Evolutionary conservation across 2,797 vertebrate genomes (phyloP), one percentile per base, ranked within the genome.

Genomic region (Rhinophrynus dorsalis): DNA sequence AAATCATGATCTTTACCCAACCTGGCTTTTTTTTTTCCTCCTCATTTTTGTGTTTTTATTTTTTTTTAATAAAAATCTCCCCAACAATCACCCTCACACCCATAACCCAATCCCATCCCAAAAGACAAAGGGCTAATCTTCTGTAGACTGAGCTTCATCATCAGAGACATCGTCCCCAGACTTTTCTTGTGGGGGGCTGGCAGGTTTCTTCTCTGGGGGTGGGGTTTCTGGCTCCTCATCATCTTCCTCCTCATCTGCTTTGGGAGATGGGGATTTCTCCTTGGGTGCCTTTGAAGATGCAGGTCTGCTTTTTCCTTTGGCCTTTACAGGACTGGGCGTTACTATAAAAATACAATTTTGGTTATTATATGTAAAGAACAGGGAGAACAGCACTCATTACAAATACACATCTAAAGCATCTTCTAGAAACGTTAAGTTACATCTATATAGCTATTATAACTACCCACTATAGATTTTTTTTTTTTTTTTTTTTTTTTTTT

Each of bases 311-410:
- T 98, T 98, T 50, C 96, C 96, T 89, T 98, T 98, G 79, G 95
- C 95, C 89, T 98, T 99, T 85, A 96, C 91, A 30, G 97, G 97
- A 80, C 97, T 99, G 71, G 96, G 96, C 26, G 94, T 98, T 83
- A 99, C 97, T 99, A 79, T 10, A 80, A 15, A 45, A 60, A 48
- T n/a, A n/a, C n/a, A n/a, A n/a, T n/a, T n/a, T n/a, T n/a, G n/a
- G n/a, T n/a, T n/a, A n/a, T n/a, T n/a, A n/a, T n/a, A n/a, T n/a
- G n/a, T n/a, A n/a, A n/a, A n/a, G n/a, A n/a, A n/a, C n/a, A n/a
- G n/a, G n/a, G n/a, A n/a, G n/a, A n/a, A n/a, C n/a, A n/a, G n/a
- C n/a, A n/a, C n/a, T n/a, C n/a, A n/a, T n/a, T n/a, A n/a, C n/a
- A n/a, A n/a, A n/a, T n/a, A n/a, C n/a, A n/a, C n/a, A n/a, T n/a